Conservation (phyloP, 2,888 invertebrate genomes). For the Drepanosiphum platanoidis region DNA sequence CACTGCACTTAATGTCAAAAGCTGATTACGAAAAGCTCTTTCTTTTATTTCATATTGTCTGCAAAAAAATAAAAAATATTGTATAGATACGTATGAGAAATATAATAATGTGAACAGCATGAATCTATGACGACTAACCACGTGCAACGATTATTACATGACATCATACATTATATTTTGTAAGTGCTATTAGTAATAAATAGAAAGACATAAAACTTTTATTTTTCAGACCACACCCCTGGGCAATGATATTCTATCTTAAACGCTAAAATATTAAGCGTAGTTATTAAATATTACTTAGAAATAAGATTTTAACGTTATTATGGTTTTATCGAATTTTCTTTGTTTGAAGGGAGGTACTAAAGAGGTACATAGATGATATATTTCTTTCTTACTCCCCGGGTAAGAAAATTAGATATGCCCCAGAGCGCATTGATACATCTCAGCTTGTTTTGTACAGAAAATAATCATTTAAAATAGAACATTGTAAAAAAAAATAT, state of each 20-base stretch:
- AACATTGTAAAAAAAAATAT: background rate
- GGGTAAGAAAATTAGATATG: too few species aligned
- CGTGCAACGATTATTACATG: background rate
- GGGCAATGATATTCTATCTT: background rate
- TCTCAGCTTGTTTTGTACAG: too few species aligned
- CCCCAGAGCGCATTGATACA: too few species aligned
- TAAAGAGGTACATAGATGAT: too few species aligned
- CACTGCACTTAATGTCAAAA: conserved; percentile 72
- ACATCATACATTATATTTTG: background rate
- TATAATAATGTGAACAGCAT: conserved; percentile 1
- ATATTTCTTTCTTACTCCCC: too few species aligned
- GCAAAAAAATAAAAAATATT: conserved; percentile 62
- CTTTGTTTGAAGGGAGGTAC: too few species aligned
- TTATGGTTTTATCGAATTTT: too few species aligned
- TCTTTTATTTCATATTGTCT: conserved; percentile 70
- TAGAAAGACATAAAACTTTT: background rate
- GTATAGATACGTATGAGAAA: background rate
- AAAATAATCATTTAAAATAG: too few species aligned
- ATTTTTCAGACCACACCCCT: too few species aligned
- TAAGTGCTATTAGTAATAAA: background rate
- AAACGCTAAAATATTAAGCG: background rate
- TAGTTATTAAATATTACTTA: too few species aligned
- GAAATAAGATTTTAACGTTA: too few species aligned
- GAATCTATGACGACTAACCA: background rate
- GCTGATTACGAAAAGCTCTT: conserved; percentile 71